phyloP scores from a whole-genome alignment of 2,797 vertebrate species.

The Heteromormyrus szaboi region DNA sequence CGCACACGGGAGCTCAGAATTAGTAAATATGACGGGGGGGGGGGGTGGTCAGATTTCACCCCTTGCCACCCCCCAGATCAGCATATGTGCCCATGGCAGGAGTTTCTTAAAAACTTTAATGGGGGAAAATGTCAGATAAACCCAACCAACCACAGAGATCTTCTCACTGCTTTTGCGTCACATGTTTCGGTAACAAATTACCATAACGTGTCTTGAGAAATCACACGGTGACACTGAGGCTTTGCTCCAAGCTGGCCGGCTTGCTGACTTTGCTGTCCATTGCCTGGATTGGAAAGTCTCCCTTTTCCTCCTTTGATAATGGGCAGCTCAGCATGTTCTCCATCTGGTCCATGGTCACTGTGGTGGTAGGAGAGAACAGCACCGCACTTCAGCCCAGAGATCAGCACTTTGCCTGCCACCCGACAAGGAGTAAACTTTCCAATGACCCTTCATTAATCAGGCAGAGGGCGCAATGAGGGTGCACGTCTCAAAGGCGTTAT shows the following conservation, averaged over 20 bases:
- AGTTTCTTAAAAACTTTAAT: background rate
- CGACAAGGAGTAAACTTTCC: background rate
- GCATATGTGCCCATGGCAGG: background rate
- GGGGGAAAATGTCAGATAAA: background rate
- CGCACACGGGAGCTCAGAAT: too few relatives aligned
- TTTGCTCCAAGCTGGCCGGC: background rate
- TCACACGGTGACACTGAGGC: background rate
- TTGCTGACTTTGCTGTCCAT: conserved; percentile 22
- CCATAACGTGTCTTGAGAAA: background rate
- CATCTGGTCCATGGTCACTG: fast-evolving
- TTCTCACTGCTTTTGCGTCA: background rate
- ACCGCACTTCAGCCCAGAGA: background rate
- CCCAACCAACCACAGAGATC: background rate
- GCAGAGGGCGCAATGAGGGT: background rate
- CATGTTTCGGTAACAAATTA: background rate
- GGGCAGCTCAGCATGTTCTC: conserved; percentile 55
- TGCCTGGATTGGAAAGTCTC: conserved; percentile 37
- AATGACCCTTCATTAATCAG: background rate
- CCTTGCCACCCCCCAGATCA: background rate
- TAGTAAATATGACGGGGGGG: too few relatives aligned
- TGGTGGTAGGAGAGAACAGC: background rate
- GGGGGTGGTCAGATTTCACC: background rate
- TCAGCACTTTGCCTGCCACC: background rate
- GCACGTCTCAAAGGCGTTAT: background rate
- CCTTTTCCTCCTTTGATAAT: conserved; percentile 62